Evolutionary conservation across 2,888 invertebrate species (phyloP).

Genomic region (Galeruca laticollis): DNA sequence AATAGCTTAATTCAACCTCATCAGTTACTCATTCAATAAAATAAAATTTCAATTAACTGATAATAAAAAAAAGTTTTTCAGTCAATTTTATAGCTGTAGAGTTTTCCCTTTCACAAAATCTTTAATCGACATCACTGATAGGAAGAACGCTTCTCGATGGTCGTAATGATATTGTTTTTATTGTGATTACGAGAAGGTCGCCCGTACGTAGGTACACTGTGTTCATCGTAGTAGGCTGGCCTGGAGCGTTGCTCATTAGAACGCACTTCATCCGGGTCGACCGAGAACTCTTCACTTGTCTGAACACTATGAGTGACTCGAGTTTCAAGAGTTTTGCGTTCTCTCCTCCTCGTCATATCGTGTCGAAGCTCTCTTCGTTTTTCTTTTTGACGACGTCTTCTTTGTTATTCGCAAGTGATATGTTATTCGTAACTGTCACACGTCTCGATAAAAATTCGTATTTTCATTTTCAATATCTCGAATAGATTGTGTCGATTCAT

Average conservation of each 20-base stretch:
- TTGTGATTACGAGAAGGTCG: constrained; percentile 50
- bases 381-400: constrained; percentile 33
- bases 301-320: constrained; percentile 54
- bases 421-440: constrained; percentile 28
- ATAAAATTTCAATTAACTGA: too few species aligned
- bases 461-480: too few species aligned
- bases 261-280: constrained; percentile 60
- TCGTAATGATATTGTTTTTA: constrained; percentile 56
- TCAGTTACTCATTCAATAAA: too few species aligned
- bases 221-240: constrained; percentile 48
- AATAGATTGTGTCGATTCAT: too few species aligned
- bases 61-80: too few species aligned
- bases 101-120: background rate
- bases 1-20: too few species aligned
- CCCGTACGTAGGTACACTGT: background rate
- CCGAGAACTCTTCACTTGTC: constrained; percentile 61
- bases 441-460: too few species aligned
- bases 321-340: constrained; percentile 36
- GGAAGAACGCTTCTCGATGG: constrained; percentile 46
- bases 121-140: constrained; percentile 11
- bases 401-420: constrained; percentile 27
- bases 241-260: constrained; percentile 62
- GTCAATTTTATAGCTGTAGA: too few species aligned
- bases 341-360: constrained; percentile 24
- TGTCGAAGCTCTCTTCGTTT: constrained; percentile 22